phyloP scores from a whole-genome alignment of 53 echinoderm and acorn worm genomes.

The Antedon mediterranea region DNA sequence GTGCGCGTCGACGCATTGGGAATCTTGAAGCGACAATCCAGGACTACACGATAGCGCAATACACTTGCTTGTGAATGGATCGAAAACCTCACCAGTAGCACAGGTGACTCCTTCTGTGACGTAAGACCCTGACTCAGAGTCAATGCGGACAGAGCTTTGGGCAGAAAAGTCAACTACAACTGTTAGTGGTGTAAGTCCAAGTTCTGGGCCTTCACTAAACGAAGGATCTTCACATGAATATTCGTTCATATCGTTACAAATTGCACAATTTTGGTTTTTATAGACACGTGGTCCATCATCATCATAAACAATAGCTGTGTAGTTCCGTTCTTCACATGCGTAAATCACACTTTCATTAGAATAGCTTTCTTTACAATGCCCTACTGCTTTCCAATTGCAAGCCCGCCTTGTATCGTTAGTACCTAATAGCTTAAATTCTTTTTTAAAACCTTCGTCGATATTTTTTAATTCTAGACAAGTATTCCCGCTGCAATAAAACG shows the following conservation, averaged over 20 bases:
- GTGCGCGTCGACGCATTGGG: neutral
- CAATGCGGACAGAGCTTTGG: neutral
- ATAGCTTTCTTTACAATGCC: neutral
- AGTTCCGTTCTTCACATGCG: neutral
- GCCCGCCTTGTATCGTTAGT: neutral
- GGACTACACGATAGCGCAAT: constrained; percentile 6
- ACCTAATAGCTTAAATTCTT: neutral
- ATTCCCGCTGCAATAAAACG: neutral
- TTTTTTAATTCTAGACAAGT: too few relatives aligned
- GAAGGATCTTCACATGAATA: neutral
- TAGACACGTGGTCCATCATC: neutral
- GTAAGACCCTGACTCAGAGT: neutral
- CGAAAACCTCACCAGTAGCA: constrained; percentile 15
- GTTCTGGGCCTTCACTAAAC: neutral
- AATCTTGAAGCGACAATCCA: neutral
- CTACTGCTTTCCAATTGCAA: neutral
- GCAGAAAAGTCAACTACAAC: neutral
- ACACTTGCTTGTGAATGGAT: constrained; percentile 26
- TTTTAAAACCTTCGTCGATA: too few relatives aligned
- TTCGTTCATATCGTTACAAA: constrained; percentile 22
- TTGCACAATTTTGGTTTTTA: constrained; percentile 32
- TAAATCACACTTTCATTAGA: neutral
- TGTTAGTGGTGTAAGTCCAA: neutral
- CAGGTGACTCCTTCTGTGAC: constrained; percentile 1
- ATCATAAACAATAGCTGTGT: neutral